phyloP scores from a whole-genome alignment of 2,888 invertebrate species.

The Brenthis ino region DNA sequence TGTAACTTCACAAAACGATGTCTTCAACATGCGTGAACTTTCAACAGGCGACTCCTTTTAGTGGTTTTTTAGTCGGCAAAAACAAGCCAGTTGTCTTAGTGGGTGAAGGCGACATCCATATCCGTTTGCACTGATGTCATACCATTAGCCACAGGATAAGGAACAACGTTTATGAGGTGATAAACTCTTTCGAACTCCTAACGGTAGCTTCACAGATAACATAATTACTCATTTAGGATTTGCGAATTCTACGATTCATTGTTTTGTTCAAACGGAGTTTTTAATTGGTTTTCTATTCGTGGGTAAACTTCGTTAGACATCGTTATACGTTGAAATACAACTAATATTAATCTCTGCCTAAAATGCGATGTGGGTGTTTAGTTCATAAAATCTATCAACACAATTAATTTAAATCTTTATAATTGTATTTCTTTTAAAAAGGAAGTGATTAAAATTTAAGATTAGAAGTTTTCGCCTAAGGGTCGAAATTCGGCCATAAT shows the following conservation, averaged over 20 bases:
- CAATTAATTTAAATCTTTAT: slow-evolving; percentile 12
- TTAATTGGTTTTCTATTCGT: slow-evolving; percentile 24
- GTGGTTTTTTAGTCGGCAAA: slow-evolving; percentile 59
- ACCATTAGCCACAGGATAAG: slow-evolving; percentile 60
- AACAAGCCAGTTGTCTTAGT: slow-evolving; percentile 53
- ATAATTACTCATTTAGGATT: slow-evolving; percentile 35
- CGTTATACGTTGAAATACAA: slow-evolving; percentile 23
- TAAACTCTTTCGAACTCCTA: slow-evolving; percentile 42
- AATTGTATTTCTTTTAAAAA: background rate
- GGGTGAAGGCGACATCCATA: slow-evolving; percentile 78
- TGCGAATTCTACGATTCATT: slow-evolving; percentile 29
- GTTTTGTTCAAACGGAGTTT: slow-evolving; percentile 11
- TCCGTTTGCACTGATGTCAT: slow-evolving; percentile 70
- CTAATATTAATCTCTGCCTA: slow-evolving; percentile 16
- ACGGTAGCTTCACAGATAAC: slow-evolving; percentile 37
- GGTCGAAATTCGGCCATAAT: no score
- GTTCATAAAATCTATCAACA: slow-evolving; percentile 8
- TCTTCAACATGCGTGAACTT: slow-evolving; percentile 53
- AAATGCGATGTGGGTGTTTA: background rate
- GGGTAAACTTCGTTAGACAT: slow-evolving; percentile 16
- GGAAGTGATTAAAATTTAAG: background rate
- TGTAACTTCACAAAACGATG: slow-evolving; percentile 45
- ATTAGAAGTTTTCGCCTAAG: background rate
- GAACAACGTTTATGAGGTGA: slow-evolving; percentile 51
- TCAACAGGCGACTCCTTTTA: slow-evolving; percentile 65